phyloP scores from a whole-genome alignment of 2,888 invertebrate species.

The Ischnura elegans region DNA sequence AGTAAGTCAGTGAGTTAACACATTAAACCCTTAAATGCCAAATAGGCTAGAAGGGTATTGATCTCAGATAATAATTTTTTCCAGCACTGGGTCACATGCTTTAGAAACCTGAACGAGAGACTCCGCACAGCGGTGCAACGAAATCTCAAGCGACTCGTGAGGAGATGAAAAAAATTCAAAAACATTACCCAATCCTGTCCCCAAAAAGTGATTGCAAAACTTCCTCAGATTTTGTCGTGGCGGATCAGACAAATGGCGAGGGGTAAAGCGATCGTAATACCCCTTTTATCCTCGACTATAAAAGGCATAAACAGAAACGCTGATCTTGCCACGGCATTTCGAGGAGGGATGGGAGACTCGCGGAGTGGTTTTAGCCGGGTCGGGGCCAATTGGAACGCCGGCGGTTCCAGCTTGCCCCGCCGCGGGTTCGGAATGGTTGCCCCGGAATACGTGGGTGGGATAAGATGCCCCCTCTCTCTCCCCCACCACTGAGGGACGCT shows the following conservation, averaged over 20 bases:
- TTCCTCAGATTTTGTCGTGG: neutral
- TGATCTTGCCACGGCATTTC: neutral
- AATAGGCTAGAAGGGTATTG: no score
- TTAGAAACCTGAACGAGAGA: no score
- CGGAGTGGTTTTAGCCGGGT: neutral
- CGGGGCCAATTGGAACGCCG: neutral
- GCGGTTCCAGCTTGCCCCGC: no score
- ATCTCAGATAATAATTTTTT: no score
- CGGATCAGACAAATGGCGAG: neutral
- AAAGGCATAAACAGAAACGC: neutral
- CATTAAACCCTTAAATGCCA: no score
- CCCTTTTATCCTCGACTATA: neutral
- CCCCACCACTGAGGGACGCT: neutral
- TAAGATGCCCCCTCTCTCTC: neutral
- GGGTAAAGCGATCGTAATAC: neutral
- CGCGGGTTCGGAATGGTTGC: neutral
- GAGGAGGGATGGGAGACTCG: neutral
- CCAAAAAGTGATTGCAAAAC: neutral
- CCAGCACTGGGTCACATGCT: no score
- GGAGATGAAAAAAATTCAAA: neutral
- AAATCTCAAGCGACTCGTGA: neutral
- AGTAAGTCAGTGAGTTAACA: no score
- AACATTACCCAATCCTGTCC: neutral
- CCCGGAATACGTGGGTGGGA: conserved; percentile 32
- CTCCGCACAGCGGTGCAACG: no score